phyloP scores from a whole-genome alignment of 23 tunicate genomes.

The Halocynthia aurantium region DNA sequence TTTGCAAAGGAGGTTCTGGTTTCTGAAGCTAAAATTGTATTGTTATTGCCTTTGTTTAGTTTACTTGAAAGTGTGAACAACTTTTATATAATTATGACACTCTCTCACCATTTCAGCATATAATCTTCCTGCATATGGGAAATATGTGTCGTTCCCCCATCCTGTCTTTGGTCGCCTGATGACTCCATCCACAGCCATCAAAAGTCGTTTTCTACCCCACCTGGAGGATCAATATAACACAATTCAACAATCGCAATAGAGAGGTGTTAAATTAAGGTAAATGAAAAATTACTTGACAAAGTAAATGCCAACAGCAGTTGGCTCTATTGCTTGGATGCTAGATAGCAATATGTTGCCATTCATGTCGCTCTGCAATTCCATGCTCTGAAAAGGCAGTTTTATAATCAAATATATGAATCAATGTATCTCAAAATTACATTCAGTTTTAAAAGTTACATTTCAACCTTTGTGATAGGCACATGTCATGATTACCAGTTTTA shows the following conservation, averaged over 20 bases:
- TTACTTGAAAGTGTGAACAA: background rate
- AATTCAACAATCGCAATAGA: background rate
- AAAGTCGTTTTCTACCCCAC: constrained; percentile 81
- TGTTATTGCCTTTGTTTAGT: background rate
- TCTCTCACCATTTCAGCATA: constrained; percentile 1
- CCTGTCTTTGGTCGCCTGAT: constrained; percentile 77
- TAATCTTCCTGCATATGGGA: constrained; percentile 51
- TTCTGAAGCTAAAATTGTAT: background rate
- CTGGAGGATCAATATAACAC: background rate
- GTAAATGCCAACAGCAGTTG: constrained; percentile 72
- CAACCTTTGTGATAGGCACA: too few relatives aligned
- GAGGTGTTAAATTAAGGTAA: background rate
- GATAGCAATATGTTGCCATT: constrained; percentile 73
- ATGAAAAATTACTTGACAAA: constrained; percentile 28
- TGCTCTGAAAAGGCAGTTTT: constrained; percentile 14
- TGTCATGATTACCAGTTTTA: too few relatives aligned
- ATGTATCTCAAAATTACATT: too few relatives aligned
- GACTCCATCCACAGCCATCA: constrained; percentile 65
- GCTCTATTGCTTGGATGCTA: constrained; percentile 47
- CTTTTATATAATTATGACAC: background rate
- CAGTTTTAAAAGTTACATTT: too few relatives aligned
- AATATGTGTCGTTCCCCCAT: constrained; percentile 79
- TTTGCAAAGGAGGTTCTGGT: constrained; percentile 22
- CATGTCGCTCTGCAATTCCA: constrained; percentile 85
- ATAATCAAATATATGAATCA: background rate